Evolutionary conservation across 2,888 invertebrate species (phyloP).

Genomic region (Podabrus alpinus): DNA sequence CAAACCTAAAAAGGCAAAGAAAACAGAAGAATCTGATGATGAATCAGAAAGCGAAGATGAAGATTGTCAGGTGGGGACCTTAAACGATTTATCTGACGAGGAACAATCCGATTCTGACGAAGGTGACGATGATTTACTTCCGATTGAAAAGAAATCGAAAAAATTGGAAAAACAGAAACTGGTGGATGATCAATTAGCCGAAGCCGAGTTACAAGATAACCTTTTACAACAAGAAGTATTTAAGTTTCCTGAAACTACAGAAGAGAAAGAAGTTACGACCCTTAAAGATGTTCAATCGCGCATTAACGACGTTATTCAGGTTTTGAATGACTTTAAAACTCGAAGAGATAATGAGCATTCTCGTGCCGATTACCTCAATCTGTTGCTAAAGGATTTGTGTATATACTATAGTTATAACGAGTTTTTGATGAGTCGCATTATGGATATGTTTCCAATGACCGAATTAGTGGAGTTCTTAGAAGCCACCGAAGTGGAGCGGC

Average conservation of each 20-base stretch:
- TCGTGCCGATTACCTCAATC: constrained; percentile 79
- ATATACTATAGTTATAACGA: constrained; percentile 96
- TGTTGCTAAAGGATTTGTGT: constrained; percentile 85
- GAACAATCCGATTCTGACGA: constrained; percentile 46
- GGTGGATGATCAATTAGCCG: constrained; percentile 71
- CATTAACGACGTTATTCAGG: constrained; percentile 82
- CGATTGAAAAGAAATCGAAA: constrained; percentile 83
- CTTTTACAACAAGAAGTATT: constrained; percentile 77
- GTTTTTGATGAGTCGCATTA: constrained; percentile 89
- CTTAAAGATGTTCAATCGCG: constrained; percentile 86
- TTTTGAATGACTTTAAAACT: constrained; percentile 78
- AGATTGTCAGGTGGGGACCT: constrained; percentile 39
- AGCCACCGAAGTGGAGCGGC: constrained; percentile 93
- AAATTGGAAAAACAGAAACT: constrained; percentile 76
- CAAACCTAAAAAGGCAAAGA: constrained; percentile 45
- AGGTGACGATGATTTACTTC: constrained; percentile 72
- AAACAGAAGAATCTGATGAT: constrained; percentile 44
- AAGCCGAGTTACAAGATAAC: constrained; percentile 82
- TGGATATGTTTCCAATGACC: constrained; percentile 84
- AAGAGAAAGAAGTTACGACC: constrained; percentile 71
- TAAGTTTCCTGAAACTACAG: constrained; percentile 77
- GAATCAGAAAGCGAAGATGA: constrained; percentile 48
- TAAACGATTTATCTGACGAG: constrained; percentile 47
- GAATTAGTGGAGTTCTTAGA: constrained; percentile 94
- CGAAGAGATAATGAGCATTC: constrained; percentile 70